Evolutionary conservation across 2,888 invertebrate species (phyloP).

Genomic region (Morpho deidamia): DNA sequence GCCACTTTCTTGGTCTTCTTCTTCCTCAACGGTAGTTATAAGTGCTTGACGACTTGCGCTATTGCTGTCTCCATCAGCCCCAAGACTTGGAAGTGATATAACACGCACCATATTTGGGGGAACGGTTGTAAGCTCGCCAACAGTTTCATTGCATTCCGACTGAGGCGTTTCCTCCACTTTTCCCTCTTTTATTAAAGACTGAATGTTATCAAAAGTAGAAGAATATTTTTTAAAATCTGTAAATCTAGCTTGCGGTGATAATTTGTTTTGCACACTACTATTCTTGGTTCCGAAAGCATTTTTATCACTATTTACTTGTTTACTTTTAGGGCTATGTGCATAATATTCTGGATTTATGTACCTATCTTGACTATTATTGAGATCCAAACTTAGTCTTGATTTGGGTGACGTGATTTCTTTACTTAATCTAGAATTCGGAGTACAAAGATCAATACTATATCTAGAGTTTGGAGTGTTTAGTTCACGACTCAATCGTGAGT

Average conservation of each 20-base stretch:
- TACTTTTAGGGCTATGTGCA: slow-evolving; percentile 69
- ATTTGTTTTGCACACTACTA: slow-evolving; percentile 57
- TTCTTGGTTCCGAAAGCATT: slow-evolving; percentile 41
- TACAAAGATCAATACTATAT: slow-evolving; percentile 83
- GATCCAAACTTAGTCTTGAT: slow-evolving; percentile 79
- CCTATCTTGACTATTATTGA: slow-evolving; percentile 75
- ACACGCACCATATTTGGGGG: slow-evolving; percentile 83
- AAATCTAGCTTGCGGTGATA: slow-evolving; percentile 76
- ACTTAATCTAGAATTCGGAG: slow-evolving; percentile 77
- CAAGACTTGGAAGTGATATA: slow-evolving; percentile 82
- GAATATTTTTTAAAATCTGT: slow-evolving; percentile 84
- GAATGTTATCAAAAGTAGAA: slow-evolving; percentile 87
- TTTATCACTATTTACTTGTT: slow-evolving; percentile 57
- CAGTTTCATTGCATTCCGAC: slow-evolving; percentile 76
- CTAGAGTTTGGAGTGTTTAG: slow-evolving; percentile 81
- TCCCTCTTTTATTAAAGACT: slow-evolving; percentile 84
- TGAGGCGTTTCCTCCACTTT: slow-evolving; percentile 77
- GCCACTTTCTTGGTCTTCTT: slow-evolving; percentile 82
- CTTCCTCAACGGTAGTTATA: slow-evolving; percentile 85
- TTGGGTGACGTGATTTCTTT: slow-evolving; percentile 80
- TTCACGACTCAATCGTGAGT: slow-evolving; percentile 76
- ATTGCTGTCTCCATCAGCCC: slow-evolving; percentile 69
- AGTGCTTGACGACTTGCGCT: slow-evolving; percentile 80
- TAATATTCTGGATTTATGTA: slow-evolving; percentile 66
- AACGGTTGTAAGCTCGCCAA: slow-evolving; percentile 80